phyloP scores from a whole-genome alignment of 2,888 invertebrate genomes.

The Drosophila setosimentum region DNA sequence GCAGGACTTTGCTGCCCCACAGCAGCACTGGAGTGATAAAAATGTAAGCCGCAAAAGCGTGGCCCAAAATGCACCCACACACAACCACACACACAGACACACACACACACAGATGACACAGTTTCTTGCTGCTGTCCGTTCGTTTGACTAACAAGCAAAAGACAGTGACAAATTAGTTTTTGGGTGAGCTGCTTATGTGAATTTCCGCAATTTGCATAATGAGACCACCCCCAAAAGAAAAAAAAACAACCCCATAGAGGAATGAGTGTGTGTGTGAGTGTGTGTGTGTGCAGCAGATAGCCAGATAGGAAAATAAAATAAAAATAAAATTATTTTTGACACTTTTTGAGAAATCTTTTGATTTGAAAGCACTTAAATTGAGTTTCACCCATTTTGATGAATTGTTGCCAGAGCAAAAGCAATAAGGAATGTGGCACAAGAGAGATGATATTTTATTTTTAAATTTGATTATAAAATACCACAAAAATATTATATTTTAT shows the following conservation, averaged over 20 bases:
- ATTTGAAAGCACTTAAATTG: slow-evolving; percentile 53
- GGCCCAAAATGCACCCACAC: slow-evolving; percentile 26
- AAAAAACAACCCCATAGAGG: not conserved
- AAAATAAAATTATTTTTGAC: slow-evolving; percentile 75
- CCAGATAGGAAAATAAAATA: slow-evolving; percentile 60
- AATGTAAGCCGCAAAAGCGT: slow-evolving; percentile 76
- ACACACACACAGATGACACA: slow-evolving; percentile 29
- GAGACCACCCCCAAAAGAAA: slow-evolving; percentile 31
- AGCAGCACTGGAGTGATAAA: slow-evolving; percentile 68
- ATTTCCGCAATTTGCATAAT: slow-evolving; percentile 81
- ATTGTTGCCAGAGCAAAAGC: slow-evolving; percentile 31
- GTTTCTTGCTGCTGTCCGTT: slow-evolving; percentile 36
- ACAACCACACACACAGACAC: slow-evolving; percentile 6
- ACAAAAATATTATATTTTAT: not conserved
- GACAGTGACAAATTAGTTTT: slow-evolving; percentile 81
- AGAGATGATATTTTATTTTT: not conserved
- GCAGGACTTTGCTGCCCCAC: slow-evolving; percentile 29
- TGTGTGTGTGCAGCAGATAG: slow-evolving; percentile 30
- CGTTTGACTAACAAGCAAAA: slow-evolving; percentile 80
- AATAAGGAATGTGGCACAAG: not conserved
- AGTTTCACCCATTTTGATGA: slow-evolving; percentile 61
- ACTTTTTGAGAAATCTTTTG: slow-evolving; percentile 63
- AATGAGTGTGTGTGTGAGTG: slow-evolving; percentile 16
- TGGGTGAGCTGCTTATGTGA: slow-evolving; percentile 80
- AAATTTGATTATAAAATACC: not conserved